Evolutionary conservation across 2,888 invertebrate species (phyloP).

Genomic region (Drosophila siamana): DNA sequence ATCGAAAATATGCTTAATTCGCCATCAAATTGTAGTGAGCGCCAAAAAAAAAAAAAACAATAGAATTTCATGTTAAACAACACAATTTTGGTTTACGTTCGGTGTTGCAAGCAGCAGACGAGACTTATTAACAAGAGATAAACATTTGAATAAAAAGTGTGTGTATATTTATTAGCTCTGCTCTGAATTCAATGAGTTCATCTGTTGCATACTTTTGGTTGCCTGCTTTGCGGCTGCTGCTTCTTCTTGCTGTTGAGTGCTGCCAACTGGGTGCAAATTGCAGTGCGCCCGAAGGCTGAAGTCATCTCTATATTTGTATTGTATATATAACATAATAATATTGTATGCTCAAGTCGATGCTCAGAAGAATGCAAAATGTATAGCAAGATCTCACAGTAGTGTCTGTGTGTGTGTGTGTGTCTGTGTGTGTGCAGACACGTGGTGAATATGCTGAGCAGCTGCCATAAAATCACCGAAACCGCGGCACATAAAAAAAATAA

Average conservation of each 20-base stretch:
- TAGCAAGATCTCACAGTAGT: too few species aligned
- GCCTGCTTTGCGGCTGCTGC: constrained; percentile 1
- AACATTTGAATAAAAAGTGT: too few species aligned
- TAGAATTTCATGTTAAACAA: too few species aligned
- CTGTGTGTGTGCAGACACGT: constrained; percentile 22
- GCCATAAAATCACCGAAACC: constrained; percentile 53
- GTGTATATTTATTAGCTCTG: too few species aligned
- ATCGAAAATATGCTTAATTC: background rate
- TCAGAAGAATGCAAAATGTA: constrained; percentile 57
- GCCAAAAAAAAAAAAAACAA: too few species aligned
- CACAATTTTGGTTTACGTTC: too few species aligned
- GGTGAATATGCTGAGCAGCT: constrained; percentile 48
- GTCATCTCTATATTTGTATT: constrained; percentile 74
- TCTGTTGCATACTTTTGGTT: constrained; percentile 34
- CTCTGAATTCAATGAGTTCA: too few species aligned
- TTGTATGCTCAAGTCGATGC: constrained; percentile 19
- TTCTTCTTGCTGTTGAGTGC: constrained; percentile 30
- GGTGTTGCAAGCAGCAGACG: too few species aligned
- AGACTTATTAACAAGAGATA: too few species aligned
- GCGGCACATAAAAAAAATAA: constrained; percentile 49
- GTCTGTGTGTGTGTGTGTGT: constrained; percentile 5
- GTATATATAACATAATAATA: too few species aligned
- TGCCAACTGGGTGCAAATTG: constrained; percentile 33
- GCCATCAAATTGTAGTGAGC: too few species aligned
- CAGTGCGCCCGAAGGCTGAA: constrained; percentile 34